Percentiles rank a stretch among this genome's conserved stretches.
phyloP scores from a whole-genome alignment of 2,797 vertebrate genomes.

The Syndactyla subalaris region DNA sequence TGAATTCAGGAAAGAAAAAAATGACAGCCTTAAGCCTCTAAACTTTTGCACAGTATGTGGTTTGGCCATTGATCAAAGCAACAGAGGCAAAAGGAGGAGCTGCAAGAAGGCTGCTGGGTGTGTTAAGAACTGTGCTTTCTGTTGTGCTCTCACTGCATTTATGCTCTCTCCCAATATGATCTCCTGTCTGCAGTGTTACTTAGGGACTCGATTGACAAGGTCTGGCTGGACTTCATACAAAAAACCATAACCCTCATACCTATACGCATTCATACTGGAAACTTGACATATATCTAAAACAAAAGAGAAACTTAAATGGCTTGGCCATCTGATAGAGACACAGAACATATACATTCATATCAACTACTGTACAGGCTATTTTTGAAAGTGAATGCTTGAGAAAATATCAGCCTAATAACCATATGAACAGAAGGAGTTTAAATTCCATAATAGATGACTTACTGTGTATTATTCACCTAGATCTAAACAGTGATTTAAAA shows the following conservation, averaged over 20 bases:
- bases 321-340: background rate
- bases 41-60: background rate
- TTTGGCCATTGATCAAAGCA: background rate
- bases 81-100: background rate
- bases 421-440: background rate
- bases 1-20: background rate
- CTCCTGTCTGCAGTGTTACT: background rate
- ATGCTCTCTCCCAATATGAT: background rate
- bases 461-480: background rate
- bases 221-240: background rate
- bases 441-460: background rate
- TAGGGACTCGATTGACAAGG: background rate
- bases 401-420: background rate
- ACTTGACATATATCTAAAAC: background rate
- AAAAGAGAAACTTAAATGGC: background rate
- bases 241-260: background rate
- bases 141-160: background rate
- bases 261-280: background rate
- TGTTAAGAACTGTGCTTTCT: background rate
- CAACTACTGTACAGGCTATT: background rate
- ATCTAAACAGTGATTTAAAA: background rate
- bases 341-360: background rate
- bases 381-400: background rate
- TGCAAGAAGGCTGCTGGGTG: fast-evolving
- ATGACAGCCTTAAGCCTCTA: background rate